These are phyloP conservation scores for Drepana falcataria DNA, from an alignment of 2,888 invertebrate species.

Conservation along the genomic window DNA sequence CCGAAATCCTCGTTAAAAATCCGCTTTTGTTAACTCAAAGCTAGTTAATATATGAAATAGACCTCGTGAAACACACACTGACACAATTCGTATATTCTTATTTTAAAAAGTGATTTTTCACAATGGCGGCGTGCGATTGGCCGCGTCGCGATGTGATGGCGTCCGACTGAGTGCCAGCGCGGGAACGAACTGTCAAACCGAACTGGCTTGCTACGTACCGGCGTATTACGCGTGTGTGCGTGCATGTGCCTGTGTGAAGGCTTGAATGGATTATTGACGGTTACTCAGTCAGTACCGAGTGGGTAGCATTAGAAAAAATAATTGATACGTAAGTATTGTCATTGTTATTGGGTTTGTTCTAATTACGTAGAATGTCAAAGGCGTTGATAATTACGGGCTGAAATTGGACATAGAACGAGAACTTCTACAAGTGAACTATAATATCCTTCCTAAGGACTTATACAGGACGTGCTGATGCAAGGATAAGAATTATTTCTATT, in stretches of 20 bases:
- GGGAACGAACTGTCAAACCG: slow-evolving; percentile 68
- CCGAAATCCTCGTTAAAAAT: slow-evolving; percentile 41
- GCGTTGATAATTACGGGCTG: neutral
- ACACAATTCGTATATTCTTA: slow-evolving; percentile 44
- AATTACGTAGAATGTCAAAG: slow-evolving; percentile 24
- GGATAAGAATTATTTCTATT: too few relatives aligned
- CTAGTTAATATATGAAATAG: slow-evolving; percentile 15
- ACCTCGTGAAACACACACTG: slow-evolving; percentile 39
- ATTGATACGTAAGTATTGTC: too few relatives aligned
- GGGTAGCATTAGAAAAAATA: slow-evolving; percentile 29
- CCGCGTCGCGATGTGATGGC: slow-evolving; percentile 68
- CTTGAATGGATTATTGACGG: slow-evolving; percentile 14
- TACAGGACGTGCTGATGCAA: too few relatives aligned
- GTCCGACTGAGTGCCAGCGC: slow-evolving; percentile 62
- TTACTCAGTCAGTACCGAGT: slow-evolving; percentile 53
- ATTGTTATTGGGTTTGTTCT: too few relatives aligned
- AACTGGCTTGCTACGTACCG: slow-evolving; percentile 26
- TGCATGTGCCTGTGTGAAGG: slow-evolving; percentile 20
- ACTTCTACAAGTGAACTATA: too few relatives aligned
- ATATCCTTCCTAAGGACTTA: too few relatives aligned
- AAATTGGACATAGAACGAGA: too few relatives aligned
- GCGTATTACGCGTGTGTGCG: slow-evolving; percentile 30
- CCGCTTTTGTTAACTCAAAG: slow-evolving; percentile 1
- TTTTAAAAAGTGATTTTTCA: slow-evolving; percentile 53
- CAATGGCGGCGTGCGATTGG: slow-evolving; percentile 57